Conservation (phyloP, 1,140 invertebrate species). For the Manduca sexta region DNA sequence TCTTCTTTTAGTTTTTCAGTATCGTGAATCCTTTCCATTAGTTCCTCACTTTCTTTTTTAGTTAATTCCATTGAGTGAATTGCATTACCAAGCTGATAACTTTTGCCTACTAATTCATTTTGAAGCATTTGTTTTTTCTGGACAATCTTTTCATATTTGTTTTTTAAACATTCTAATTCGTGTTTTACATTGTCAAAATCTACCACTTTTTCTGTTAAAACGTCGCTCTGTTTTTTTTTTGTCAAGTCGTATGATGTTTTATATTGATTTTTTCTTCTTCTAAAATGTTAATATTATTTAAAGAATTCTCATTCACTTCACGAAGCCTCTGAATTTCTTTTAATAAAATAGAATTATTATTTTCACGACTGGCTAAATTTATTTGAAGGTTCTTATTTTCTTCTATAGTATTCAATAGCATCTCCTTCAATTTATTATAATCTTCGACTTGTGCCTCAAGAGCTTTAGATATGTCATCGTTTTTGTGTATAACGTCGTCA, state of each 20-base stretch:
- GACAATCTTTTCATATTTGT: slow-evolving; percentile 29
- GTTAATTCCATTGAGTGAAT: slow-evolving; percentile 27
- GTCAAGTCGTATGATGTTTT: slow-evolving; percentile 40
- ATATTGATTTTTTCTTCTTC: slow-evolving; percentile 37
- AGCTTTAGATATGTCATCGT: slow-evolving; percentile 14
- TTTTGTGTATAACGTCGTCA: slow-evolving; percentile 17
- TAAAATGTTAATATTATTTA: slow-evolving; percentile 32
- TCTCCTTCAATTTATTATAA: slow-evolving; percentile 16
- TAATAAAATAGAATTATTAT: slow-evolving; percentile 28
- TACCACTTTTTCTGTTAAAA: slow-evolving; percentile 30
- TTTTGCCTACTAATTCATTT: slow-evolving; percentile 33
- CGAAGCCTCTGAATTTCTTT: slow-evolving; percentile 42
- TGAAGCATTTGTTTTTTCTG: slow-evolving; percentile 38
- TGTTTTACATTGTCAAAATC: slow-evolving; percentile 30
- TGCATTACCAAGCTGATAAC: slow-evolving; percentile 31
- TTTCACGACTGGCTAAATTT: slow-evolving; percentile 17
- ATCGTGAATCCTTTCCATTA: slow-evolving; percentile 30
- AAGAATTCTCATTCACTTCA: slow-evolving; percentile 24
- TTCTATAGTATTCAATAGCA: slow-evolving; percentile 12
- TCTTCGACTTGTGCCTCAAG: slow-evolving; percentile 9
- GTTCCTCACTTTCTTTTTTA: slow-evolving; percentile 41
- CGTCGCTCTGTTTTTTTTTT: slow-evolving; percentile 36
- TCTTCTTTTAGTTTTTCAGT: slow-evolving; percentile 34
- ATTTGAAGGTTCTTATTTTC: slow-evolving; percentile 23
- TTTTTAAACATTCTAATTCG: slow-evolving; percentile 32